Percentiles rank a stretch among this genome's conserved stretches.
Evolutionary conservation across 2,888 invertebrate genomes (phyloP).

Genomic region (Protonemura montana): DNA sequence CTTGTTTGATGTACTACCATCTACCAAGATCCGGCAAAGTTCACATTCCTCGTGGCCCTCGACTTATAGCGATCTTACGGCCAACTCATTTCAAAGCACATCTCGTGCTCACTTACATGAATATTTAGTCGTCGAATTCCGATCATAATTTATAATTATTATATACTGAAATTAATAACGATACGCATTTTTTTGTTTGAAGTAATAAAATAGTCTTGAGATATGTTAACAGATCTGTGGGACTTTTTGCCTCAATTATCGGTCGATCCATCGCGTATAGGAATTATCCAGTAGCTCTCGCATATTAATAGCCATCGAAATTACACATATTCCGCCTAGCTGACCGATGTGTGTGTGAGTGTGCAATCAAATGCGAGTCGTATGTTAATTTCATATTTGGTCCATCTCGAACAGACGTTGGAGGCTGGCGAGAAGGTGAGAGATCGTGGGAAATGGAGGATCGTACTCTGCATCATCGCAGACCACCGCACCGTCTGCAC

Average conservation of each 20-base stretch:
- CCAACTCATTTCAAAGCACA: background rate
- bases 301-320: background rate
- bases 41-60: background rate
- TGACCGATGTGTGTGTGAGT: background rate
- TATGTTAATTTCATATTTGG: constrained; percentile 38
- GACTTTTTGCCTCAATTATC: constrained; percentile 9
- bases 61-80: background rate
- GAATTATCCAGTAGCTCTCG: background rate
- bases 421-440: constrained; percentile 23
- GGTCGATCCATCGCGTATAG: background rate
- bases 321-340: background rate
- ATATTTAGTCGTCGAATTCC: background rate
- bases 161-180: background rate
- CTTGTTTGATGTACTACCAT: background rate
- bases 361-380: constrained; percentile 30
- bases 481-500: background rate
- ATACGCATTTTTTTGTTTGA: background rate
- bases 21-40: background rate
- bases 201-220: background rate
- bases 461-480: background rate
- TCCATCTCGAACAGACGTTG: constrained; percentile 16
- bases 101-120: background rate
- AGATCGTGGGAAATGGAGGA: constrained; percentile 37
- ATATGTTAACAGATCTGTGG: background rate
- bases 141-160: background rate